A percentile compares a stretch with the other conserved stretches of the same genome.
phyloP scores from a whole-genome alignment of 2,888 invertebrate genomes.

The Emmelina monodactyla region DNA sequence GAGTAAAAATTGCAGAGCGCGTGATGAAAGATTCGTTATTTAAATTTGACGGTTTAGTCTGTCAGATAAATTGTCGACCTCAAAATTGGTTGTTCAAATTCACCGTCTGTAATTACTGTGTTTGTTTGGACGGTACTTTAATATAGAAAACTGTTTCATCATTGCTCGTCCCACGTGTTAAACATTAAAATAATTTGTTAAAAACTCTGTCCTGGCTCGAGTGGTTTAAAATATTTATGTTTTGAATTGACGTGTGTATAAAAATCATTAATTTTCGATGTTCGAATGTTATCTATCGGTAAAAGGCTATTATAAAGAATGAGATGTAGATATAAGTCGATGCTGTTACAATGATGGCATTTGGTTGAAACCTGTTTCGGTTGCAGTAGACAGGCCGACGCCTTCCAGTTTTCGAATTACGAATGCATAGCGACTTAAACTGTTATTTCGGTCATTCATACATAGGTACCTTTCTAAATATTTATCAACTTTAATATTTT shows the following conservation, averaged over 20 bases:
- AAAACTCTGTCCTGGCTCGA: no score
- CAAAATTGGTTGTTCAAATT: slow-evolving; percentile 52
- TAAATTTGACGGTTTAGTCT: slow-evolving; percentile 50
- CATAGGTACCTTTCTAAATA: no score
- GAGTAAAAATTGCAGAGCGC: slow-evolving; percentile 17
- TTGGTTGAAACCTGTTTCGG: slow-evolving; percentile 4
- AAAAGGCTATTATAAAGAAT: not conserved
- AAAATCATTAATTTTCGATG: no score
- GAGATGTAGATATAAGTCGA: not conserved
- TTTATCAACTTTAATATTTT: no score
- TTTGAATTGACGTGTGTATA: no score
- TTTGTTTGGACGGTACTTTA: slow-evolving; percentile 32
- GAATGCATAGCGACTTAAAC: no score
- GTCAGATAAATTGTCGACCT: slow-evolving; percentile 58
- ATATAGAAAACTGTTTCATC: slow-evolving; percentile 25
- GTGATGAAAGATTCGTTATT: slow-evolving; percentile 52
- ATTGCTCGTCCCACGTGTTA: no score
- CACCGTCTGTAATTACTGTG: slow-evolving; percentile 46
- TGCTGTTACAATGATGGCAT: not conserved
- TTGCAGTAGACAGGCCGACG: slow-evolving; percentile 11
- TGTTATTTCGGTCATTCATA: no score
- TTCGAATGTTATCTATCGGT: no score
- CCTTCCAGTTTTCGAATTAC: not conserved
- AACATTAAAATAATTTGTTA: no score
- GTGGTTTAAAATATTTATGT: no score